Conservation (phyloP, 2,797 vertebrate species). For the Onychomys arenicola region DNA sequence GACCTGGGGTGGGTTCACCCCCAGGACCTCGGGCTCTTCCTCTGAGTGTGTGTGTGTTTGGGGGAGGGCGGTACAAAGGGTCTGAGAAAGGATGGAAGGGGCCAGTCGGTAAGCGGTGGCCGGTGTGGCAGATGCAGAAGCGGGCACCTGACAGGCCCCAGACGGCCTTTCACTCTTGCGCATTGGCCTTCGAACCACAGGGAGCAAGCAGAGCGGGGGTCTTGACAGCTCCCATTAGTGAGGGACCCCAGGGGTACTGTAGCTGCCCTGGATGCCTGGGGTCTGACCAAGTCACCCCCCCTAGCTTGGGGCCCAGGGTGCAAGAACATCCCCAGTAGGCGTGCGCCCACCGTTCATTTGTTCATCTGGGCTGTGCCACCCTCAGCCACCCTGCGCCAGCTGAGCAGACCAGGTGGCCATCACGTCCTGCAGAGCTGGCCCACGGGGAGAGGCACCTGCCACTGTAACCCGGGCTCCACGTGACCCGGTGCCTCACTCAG, state of each 20-base stretch:
- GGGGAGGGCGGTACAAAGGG: background rate
- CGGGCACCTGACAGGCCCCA: background rate
- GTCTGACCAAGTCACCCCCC: background rate
- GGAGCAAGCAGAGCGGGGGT: background rate
- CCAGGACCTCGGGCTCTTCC: background rate
- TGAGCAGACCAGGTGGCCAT: background rate
- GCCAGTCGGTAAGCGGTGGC: background rate
- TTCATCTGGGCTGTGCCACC: background rate
- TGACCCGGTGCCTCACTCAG: background rate
- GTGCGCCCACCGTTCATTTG: fast-evolving
- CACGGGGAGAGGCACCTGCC: background rate
- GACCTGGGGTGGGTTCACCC: background rate
- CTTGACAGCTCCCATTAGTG: background rate
- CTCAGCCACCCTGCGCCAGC: background rate
- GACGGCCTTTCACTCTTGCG: background rate
- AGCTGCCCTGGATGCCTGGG: background rate
- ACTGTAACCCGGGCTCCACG: background rate
- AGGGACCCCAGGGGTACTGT: background rate
- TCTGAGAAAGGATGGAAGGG: background rate
- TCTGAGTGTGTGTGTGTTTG: background rate
- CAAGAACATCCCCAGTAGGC: background rate
- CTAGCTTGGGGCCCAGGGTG: background rate
- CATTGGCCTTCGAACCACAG: background rate
- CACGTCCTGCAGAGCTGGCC: background rate
- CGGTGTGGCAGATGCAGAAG: background rate